Base-by-base conservation (phyloP, 2,113 vertebrate species). In the Paramormyrops kingsleyae region DNA sequence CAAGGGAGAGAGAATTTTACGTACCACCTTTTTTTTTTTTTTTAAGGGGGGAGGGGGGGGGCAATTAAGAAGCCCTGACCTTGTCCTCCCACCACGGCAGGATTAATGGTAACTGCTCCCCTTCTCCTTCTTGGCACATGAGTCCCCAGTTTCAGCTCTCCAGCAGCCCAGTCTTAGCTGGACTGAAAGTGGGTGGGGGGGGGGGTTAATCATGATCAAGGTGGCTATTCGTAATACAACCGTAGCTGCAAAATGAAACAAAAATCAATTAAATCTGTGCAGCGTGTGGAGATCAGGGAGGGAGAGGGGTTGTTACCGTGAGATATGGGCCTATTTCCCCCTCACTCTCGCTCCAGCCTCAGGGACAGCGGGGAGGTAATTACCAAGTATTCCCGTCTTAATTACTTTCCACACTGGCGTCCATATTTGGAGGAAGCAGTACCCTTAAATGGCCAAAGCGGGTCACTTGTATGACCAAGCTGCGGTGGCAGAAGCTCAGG, bases 321-420 rank as follows among this genome's bases (percentile, higher is more conserved):
- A 86, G 89, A 89, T 89, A 89, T 27, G 66, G 52, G 44, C 42
- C 80, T 70, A 12, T 52, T 89, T 31, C 88, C 47, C 47, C 49
- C 50, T n/a, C 70, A 17, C 88, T 83, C 88, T 9, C 15, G 12
- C n/a, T 56, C 42, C 83, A 47, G 52, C 88, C 83, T 31, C 39
- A 49, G 89, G 89, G 89, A 89, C 53, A 56, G 39, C 52, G n/a
- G 21, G 80, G 35, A 52, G 47, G 70, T 89, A 89, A 89, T 89
- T 85, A 89, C 52, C 8, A 50, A 56, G 47, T 74, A 89, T 89
- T 83, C 88, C 42, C 31, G 13, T 89, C 74, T 83, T 89, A 89
- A 89, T 89, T 89, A 89, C 88, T 42, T 83, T 89, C 35, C 77
- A 70, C 74, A 15, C 70, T 89, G 70, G 80, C 50, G 10, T 35